Base-by-base conservation (phyloP, 37 sponge, comb jelly and placozoan species). In the Trichoplax adhaerens region DNA sequence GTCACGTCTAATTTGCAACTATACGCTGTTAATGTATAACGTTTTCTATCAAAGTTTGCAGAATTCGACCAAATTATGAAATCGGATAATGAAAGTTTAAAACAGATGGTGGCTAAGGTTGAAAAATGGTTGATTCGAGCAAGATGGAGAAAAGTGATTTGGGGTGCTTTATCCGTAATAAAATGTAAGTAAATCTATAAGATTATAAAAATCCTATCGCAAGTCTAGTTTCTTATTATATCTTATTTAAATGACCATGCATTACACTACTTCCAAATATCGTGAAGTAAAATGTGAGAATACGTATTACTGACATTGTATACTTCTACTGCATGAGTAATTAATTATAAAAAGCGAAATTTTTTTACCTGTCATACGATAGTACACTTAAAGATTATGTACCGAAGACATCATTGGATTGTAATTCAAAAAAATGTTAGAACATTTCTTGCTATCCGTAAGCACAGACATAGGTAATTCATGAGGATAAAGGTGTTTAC, bases 61-160 rank as follows among this genome's bases (percentile, higher is more conserved):
- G 91, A 87, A 68, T 87, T 95, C 71, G 97, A 95, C 66, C 81
- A 87, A 76, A 71, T 95, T 61, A 87, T 95, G 86, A 73, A 85
- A 58, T 75, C 85, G 72, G 88, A 87, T 55, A 79, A 86, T 10
- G 88, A 85, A 1, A 79, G 82, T 65, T 81, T 89, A 4, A 7
- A 49, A 0, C 64, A 66, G 5, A 73, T 95, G 79, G 79, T 90
- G 6, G 60, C 71, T n/a, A 69, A 68, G 65, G 87, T 86, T 2
- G 67, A 82, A 58, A 71, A 63, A 10, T 95, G 97, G 97, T 81
- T 90, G 56, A 66, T 87, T 3, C 54, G 80, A 7, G 82, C 79
- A 64, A 60, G 88, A 64, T 95, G 97, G 97, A 90, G 78, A 75
- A 87, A 90, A 65, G 80, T 79, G 64, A 87, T 87, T 62, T 95